Evolutionary conservation across 1,140 invertebrate species (phyloP).

Genomic region (Mya arenaria): DNA sequence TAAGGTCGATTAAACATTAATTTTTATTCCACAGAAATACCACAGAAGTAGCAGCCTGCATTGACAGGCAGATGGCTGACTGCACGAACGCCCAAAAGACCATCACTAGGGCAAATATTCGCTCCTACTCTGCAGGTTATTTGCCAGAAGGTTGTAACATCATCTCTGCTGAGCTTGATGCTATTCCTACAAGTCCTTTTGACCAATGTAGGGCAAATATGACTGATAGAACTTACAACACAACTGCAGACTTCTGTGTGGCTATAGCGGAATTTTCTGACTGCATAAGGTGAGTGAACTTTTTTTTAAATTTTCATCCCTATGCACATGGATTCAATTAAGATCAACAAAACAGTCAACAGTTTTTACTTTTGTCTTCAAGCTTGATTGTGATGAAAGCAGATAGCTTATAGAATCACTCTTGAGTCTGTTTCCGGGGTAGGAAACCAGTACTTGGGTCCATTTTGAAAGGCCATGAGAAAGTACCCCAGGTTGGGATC

Average conservation of each 20-base stretch:
- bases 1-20: no score
- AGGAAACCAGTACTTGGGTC: no score
- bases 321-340: no score
- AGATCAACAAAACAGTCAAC: no score
- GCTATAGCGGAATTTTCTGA: neutral
- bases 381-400: no score
- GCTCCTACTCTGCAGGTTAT: neutral
- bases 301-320: no score
- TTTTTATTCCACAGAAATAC: neutral
- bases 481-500: no score
- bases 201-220: neutral
- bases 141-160: neutral
- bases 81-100: neutral
- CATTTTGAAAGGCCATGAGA: no score
- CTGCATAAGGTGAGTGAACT: constrained; percentile 29
- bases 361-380: no score
- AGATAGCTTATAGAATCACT: no score
- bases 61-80: neutral
- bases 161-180: neutral
- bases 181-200: neutral
- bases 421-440: no score
- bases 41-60: neutral
- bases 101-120: neutral
- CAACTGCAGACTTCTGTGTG: neutral
- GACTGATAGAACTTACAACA: neutral